Evolutionary conservation across 1,140 invertebrate genomes (phyloP).

Genomic region (Drosophila kurseongensis): DNA sequence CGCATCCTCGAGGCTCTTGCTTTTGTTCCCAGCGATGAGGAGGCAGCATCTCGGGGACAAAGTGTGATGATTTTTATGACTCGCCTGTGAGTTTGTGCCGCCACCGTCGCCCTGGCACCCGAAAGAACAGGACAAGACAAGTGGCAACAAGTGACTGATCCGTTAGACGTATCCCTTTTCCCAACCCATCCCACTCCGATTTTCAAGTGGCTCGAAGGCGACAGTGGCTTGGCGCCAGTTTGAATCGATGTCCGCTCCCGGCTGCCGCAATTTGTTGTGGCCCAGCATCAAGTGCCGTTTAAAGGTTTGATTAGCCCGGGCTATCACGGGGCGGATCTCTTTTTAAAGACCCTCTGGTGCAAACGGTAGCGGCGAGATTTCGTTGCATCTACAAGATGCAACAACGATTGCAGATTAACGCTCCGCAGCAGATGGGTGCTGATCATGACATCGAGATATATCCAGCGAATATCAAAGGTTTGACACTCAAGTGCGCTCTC

Average conservation of each 20-base stretch:
- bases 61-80: slow-evolving; percentile 81
- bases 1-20: slow-evolving; percentile 35
- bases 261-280: slow-evolving; percentile 68
- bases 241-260: slow-evolving; percentile 36
- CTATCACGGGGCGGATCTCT: slow-evolving; percentile 70
- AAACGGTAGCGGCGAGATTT: slow-evolving; percentile 51
- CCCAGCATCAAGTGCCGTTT: slow-evolving; percentile 66
- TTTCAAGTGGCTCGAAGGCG: slow-evolving; percentile 67
- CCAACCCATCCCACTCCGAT: slow-evolving; percentile 17
- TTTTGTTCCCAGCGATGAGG: slow-evolving; percentile 55
- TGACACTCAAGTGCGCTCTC: slow-evolving; percentile 22
- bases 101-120: slow-evolving; percentile 52
- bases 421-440: slow-evolving; percentile 53
- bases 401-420: slow-evolving; percentile 57
- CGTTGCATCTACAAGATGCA: slow-evolving; percentile 30
- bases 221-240: slow-evolving; percentile 72
- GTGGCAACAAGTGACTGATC: slow-evolving; percentile 69
- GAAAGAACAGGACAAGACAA: slow-evolving; percentile 42
- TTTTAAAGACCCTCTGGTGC: slow-evolving; percentile 16
- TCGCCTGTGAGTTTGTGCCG: slow-evolving; percentile 73
- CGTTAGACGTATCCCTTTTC: slow-evolving; percentile 29
- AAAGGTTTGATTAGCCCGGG: slow-evolving; percentile 71
- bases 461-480: slow-evolving; percentile 26
- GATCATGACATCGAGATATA: slow-evolving; percentile 24
- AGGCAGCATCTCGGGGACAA: slow-evolving; percentile 64